Evolutionary conservation across 2,797 vertebrate species (phyloP).

Genomic region (Falco novaeseelandiae): DNA sequence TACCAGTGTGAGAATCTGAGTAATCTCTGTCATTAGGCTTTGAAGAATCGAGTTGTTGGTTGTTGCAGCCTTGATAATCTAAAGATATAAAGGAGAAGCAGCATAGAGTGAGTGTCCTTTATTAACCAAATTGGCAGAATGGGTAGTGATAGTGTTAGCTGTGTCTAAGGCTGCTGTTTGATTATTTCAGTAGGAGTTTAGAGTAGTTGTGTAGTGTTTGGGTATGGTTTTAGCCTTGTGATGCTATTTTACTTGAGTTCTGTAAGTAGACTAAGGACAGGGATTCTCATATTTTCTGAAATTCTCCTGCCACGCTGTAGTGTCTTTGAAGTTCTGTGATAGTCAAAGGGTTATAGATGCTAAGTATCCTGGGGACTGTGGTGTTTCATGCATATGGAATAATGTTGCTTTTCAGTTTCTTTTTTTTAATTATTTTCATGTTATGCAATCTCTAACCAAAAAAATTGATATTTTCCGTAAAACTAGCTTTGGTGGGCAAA

Average conservation of each 20-base stretch:
- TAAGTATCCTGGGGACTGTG: background rate
- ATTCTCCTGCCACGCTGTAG: background rate
- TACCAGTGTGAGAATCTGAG: background rate
- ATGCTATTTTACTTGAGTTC: background rate
- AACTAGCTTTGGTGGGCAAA: background rate
- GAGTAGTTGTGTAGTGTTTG: background rate
- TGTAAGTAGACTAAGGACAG: background rate
- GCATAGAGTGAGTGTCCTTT: background rate
- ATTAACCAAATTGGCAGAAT: background rate
- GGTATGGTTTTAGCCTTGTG: background rate
- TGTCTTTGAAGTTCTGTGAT: background rate
- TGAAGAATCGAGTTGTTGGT: background rate
- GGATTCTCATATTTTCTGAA: background rate
- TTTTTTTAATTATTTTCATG: background rate
- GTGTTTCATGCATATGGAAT: background rate
- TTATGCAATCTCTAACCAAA: background rate
- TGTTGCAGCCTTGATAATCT: background rate
- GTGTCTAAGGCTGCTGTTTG: background rate
- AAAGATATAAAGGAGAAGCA: background rate
- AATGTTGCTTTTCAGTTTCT: background rate
- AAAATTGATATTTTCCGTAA: background rate
- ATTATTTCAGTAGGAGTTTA: background rate
- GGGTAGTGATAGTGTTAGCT: background rate
- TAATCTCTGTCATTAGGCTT: background rate
- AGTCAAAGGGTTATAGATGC: background rate